Evolutionary conservation across 2,113 vertebrate species (phyloP).

Genomic region (Mustela nigripes): DNA sequence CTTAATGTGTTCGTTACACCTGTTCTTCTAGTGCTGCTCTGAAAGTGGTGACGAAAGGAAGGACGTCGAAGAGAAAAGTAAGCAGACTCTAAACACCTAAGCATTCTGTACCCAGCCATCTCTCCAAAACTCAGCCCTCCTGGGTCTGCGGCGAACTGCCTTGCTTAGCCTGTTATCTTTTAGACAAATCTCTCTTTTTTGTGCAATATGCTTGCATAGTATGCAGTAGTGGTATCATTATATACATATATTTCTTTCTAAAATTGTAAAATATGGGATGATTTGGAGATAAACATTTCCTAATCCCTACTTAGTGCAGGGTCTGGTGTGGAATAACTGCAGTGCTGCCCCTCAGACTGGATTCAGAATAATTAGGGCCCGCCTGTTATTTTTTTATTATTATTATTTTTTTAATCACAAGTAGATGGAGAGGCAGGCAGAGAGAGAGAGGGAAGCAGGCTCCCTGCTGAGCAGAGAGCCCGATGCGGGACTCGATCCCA

Average conservation of each 20-base stretch:
- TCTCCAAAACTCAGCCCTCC: neutral
- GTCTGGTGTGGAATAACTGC: neutral
- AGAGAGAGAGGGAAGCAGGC: no score
- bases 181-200: neutral
- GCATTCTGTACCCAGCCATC: neutral
- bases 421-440: no score
- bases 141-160: neutral
- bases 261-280: neutral
- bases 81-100: constrained; percentile 43
- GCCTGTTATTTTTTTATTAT: neutral
- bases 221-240: neutral
- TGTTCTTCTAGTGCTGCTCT: constrained; percentile 68
- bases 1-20: neutral
- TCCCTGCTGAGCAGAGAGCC: no score
- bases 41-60: constrained; percentile 61
- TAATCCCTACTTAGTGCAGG: neutral
- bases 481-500: no score
- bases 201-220: neutral
- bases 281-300: neutral
- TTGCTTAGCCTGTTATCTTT: neutral
- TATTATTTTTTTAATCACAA: no score
- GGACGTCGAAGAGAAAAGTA: constrained; percentile 71
- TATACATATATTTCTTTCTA: neutral
- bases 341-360: neutral
- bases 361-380: neutral